Percentiles rank a stretch among this genome's conserved stretches.
These are phyloP conservation scores for Ptychochromis oligacanthus DNA, from an alignment of 2,113 vertebrate species.

Conservation along the genomic window DNA sequence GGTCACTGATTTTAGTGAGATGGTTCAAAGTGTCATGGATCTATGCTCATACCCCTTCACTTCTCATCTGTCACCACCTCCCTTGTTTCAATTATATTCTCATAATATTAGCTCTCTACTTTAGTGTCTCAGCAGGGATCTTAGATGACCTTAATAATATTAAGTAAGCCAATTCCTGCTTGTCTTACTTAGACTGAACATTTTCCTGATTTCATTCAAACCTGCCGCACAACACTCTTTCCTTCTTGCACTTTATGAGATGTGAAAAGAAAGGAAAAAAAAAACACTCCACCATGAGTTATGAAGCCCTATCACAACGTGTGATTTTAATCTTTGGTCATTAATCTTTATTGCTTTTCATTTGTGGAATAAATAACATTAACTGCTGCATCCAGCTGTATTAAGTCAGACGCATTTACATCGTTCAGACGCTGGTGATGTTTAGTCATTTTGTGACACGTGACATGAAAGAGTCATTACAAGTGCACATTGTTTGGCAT, in stretches of 20 bases:
- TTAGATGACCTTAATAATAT: neutral
- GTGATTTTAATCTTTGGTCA: neutral
- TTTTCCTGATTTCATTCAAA: neutral
- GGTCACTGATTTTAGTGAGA: neutral
- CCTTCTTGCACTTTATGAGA: neutral
- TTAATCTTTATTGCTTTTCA: neutral
- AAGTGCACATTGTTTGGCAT: neutral
- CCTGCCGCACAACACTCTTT: neutral
- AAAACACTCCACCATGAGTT: rapidly evolving
- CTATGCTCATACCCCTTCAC: neutral
- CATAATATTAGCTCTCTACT: neutral
- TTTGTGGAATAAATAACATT: neutral
- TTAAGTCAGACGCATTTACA: neutral
- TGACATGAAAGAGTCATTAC: rapidly evolving
- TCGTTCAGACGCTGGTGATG: neutral
- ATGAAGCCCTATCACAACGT: too few species aligned
- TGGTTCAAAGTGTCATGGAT: neutral
- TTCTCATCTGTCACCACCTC: neutral
- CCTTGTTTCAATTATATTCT: neutral
- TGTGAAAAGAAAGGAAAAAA: too few species aligned
- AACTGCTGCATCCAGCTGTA: neutral
- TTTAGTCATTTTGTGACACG: neutral
- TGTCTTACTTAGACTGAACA: neutral
- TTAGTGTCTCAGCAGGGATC: neutral
- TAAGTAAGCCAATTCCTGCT: neutral